Evolutionary conservation across 2,797 vertebrate species (phyloP).

Genomic region (Discoglossus pictus): DNA sequence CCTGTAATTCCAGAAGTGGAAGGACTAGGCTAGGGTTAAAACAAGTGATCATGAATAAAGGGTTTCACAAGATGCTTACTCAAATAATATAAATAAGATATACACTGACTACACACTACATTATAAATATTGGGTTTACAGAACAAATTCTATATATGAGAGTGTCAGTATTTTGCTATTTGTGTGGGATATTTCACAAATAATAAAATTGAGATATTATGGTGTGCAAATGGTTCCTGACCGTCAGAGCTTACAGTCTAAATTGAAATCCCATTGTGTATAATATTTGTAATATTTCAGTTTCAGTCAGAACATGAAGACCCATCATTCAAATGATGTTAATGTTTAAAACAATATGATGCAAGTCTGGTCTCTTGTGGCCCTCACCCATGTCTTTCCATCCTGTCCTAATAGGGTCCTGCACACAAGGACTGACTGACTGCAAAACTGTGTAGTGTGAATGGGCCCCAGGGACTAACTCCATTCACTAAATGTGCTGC

Average conservation of each 20-base stretch:
- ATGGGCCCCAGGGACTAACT: background rate
- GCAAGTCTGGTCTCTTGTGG: slow-evolving; percentile 64
- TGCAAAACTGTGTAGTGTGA: slow-evolving; percentile 55
- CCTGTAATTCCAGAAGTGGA: too few relatives aligned
- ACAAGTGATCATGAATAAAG: too few relatives aligned
- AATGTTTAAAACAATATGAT: slow-evolving; percentile 63
- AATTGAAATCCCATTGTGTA: background rate
- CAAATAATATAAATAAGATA: too few relatives aligned
- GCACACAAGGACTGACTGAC: slow-evolving; percentile 70
- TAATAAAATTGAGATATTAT: too few relatives aligned
- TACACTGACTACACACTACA: too few relatives aligned
- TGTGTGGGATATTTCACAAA: too few relatives aligned
- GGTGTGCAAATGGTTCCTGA: slow-evolving; percentile 55
- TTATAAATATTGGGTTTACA: too few relatives aligned
- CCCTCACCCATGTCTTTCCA: slow-evolving; percentile 69
- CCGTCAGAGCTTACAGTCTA: slow-evolving; percentile 33
- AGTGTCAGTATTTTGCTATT: too few relatives aligned
- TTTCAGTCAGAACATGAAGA: slow-evolving; percentile 74
- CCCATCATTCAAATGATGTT: slow-evolving; percentile 65
- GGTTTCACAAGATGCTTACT: too few relatives aligned
- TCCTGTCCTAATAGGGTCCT: slow-evolving; percentile 73
- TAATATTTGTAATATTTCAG: slow-evolving; percentile 14
- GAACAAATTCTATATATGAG: too few relatives aligned
- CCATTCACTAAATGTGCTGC: background rate
- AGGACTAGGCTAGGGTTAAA: too few relatives aligned